Evolutionary conservation across 1,140 invertebrate species (phyloP), one percentile per base, ranked within the genome.

Genomic region (Megathymus violae): DNA sequence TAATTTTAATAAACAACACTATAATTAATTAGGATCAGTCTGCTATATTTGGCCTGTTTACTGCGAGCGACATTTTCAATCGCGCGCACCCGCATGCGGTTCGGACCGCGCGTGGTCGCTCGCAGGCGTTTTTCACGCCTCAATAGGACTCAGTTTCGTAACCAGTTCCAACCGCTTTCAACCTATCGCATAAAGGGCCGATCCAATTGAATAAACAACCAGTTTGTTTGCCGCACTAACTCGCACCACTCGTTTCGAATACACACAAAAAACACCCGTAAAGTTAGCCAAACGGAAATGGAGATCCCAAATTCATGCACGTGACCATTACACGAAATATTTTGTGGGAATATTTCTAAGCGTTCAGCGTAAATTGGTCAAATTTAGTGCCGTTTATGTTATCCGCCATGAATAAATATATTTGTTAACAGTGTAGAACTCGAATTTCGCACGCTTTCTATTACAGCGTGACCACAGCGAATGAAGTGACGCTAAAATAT

Each of bases 121-220:
- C 48, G 56, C 61, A 47, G 66, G 64, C 71, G 69, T 58, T 58
- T 74, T 81, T 71, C 66, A 79, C 74, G 71, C 65, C 52, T 63
- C 68, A 79, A 46, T 69, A 61, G 44, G 22, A 54, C 66, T 43
- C 62, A 38, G 67, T 69, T 64, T 60, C 47, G 58, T n/a, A 71
- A 67, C 40, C 62, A 48, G 43, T 40, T 19, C 11, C 36, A 59
- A 59, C 43, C 56, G 56, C 43, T 59, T 59, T 59, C 44, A 31
- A 62, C 66, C 54, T 67, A 62, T 66, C 63, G 46, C 72, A 65
- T 64, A 74, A 74, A 76, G 58, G 52, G 69, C 40, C 61, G 54
- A 34, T 67, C 66, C 62, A 65, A 78, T 71, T 76, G 62, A 69
- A 70, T 74, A 77, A 76, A 74, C 73, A 76, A 67, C 46, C 59